Conservation (phyloP, 2,113 vertebrate genomes). For the Mus musculus region DNA sequence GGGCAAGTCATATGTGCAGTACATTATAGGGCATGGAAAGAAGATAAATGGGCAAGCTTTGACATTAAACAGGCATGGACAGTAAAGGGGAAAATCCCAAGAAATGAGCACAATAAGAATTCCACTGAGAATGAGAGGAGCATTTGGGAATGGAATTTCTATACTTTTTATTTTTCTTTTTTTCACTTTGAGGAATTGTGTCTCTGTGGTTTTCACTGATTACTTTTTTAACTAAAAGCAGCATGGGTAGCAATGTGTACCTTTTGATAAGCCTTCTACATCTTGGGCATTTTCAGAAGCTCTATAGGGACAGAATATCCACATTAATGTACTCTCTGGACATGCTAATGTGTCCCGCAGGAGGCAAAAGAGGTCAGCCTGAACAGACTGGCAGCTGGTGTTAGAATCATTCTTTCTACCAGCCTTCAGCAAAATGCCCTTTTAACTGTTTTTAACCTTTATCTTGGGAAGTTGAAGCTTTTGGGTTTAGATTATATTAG, state of each 20-base stretch:
- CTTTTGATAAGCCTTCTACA: constrained; percentile 62
- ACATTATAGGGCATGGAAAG: not conserved
- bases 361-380: constrained; percentile 35
- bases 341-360: constrained; percentile 40
- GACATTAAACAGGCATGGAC: not conserved
- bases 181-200: constrained; percentile 10
- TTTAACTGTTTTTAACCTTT: constrained; percentile 45
- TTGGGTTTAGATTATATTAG: constrained; percentile 60
- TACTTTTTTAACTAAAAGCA: constrained; percentile 63
- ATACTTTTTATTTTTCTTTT: not conserved
- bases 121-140: not conserved
- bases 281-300: constrained; percentile 38
- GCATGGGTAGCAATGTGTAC: constrained; percentile 55
- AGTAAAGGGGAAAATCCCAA: not conserved
- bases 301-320: not conserved
- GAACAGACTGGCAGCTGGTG: not conserved
- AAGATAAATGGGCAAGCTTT: not conserved
- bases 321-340: constrained; percentile 21
- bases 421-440: constrained; percentile 53
- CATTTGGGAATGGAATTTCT: not conserved
- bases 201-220: constrained; percentile 43
- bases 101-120: not conserved
- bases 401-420: constrained; percentile 9
- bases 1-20: not conserved
- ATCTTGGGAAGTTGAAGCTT: constrained; percentile 47